Evolutionary conservation across 2,888 invertebrate species (phyloP).

Genomic region (Pachydiplax longipennis): DNA sequence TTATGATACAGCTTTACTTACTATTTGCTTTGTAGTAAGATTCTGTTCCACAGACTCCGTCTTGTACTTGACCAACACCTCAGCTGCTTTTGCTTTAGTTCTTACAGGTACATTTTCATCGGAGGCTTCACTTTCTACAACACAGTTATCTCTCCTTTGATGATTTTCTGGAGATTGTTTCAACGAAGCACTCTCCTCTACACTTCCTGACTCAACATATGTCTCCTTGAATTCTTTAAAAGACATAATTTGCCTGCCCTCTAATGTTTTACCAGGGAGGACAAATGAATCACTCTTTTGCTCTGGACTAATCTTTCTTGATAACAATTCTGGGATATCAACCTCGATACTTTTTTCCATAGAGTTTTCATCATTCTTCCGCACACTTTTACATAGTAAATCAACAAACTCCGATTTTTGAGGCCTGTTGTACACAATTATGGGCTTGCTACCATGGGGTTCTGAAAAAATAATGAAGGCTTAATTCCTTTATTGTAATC

Average conservation of each 20-base stretch:
- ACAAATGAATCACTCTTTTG: background rate
- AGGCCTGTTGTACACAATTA: background rate
- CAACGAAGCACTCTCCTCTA: slow-evolving; percentile 53
- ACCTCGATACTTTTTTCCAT: background rate
- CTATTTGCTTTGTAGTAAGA: background rate
- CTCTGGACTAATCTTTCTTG: background rate
- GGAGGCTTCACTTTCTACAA: slow-evolving; percentile 6
- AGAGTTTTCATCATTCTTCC: background rate
- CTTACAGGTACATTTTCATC: slow-evolving; percentile 52
- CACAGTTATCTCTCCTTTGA: slow-evolving; percentile 18
- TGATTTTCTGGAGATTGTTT: slow-evolving; percentile 42
- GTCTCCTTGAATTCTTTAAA: slow-evolving; percentile 54
- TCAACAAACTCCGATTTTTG: background rate
- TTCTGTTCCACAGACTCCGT: background rate
- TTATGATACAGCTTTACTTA: background rate
- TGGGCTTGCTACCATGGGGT: background rate
- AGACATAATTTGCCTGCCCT: slow-evolving; percentile 51
- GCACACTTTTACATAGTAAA: background rate
- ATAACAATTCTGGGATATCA: background rate
- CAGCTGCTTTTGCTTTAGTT: slow-evolving; percentile 55
- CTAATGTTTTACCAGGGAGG: slow-evolving; percentile 15
- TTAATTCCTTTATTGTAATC: too few species aligned
- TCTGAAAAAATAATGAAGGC: background rate
- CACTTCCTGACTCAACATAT: slow-evolving; percentile 50
- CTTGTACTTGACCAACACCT: slow-evolving; percentile 45